Evolutionary conservation across 2,113 vertebrate species (phyloP).

Genomic region (Leucosticte australis): DNA sequence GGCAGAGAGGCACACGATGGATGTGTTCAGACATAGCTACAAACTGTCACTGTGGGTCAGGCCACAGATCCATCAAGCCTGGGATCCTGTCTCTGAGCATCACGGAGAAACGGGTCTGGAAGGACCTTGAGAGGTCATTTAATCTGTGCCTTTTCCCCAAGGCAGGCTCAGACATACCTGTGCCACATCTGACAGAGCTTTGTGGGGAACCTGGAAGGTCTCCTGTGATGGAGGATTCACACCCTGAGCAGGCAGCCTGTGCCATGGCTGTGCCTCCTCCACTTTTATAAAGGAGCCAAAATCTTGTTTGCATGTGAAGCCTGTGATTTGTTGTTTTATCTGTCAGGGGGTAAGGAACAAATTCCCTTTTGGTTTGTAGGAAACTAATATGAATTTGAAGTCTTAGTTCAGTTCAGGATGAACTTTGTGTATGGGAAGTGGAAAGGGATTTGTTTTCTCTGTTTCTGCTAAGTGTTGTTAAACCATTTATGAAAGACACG

Average conservation of each 20-base stretch:
- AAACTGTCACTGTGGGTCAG: constrained; percentile 46
- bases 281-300: neutral
- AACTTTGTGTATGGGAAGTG: neutral
- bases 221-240: neutral
- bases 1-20: neutral
- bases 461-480: neutral
- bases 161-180: constrained; percentile 27
- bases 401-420: neutral
- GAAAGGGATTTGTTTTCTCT: neutral
- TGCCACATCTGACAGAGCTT: neutral
- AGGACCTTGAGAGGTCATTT: constrained; percentile 60
- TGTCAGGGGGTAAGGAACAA: neutral
- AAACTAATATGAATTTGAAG: neutral
- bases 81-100: constrained; percentile 46
- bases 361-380: neutral
- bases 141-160: neutral
- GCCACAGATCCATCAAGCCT: constrained; percentile 39
- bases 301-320: neutral
- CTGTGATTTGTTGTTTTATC: neutral
- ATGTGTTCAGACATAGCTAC: constrained; percentile 30
- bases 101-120: neutral
- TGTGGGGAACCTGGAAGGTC: neutral
- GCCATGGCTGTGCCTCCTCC: neutral
- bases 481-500: neutral
- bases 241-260: neutral